Conservation (phyloP, 2,113 vertebrate species). For the Corythoichthys haematopterus region DNA sequence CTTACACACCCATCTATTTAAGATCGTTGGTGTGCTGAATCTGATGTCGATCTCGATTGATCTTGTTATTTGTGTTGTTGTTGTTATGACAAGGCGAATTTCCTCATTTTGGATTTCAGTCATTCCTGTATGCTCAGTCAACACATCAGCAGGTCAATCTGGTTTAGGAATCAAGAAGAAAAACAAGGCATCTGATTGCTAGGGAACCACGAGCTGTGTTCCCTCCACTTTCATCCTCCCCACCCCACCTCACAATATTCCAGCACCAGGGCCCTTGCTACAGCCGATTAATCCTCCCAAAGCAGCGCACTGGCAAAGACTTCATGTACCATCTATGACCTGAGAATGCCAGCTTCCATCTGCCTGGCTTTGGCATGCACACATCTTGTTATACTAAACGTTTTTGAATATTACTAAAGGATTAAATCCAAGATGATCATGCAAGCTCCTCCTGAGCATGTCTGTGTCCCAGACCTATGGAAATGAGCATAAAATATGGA, state of each 20-base stretch:
- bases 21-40: too few species aligned
- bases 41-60: too few species aligned
- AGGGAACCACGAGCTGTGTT: constrained; percentile 40
- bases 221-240: constrained; percentile 21
- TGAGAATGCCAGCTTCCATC: constrained; percentile 32
- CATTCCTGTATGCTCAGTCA: constrained; percentile 33
- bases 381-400: constrained; percentile 8
- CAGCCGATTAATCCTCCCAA: constrained; percentile 48
- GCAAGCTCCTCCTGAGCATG: neutral
- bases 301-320: constrained; percentile 26
- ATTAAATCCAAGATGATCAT: neutral
- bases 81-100: too few species aligned
- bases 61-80: too few species aligned
- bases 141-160: constrained; percentile 59
- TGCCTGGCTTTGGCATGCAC: constrained; percentile 12
- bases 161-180: constrained; percentile 35
- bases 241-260: constrained; percentile 10
- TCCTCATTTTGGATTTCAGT: constrained; percentile 64
- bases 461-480: neutral
- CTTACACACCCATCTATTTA: too few species aligned
- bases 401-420: constrained; percentile 5
- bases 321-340: constrained; percentile 28
- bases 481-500: neutral
- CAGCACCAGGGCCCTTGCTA: constrained; percentile 46
- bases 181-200: constrained; percentile 55